These are phyloP conservation scores for Lycopodina hypogea DNA, from an alignment of 37 sponge, comb jelly and placozoan genomes.

Conservation along the genomic window DNA sequence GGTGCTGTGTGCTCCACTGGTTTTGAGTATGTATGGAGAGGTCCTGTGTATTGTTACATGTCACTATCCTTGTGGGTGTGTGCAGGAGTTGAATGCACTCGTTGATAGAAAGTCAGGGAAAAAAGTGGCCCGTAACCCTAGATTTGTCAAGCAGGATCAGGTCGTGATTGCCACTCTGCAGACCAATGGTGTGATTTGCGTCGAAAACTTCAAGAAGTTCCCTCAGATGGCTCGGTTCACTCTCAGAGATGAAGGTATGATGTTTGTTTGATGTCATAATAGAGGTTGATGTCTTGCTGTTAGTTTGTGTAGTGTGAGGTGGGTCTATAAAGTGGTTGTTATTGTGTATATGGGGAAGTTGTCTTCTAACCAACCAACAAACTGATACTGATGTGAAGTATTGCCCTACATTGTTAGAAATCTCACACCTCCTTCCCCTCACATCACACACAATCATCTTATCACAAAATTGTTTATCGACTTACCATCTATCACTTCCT, in stretches of 20 bases:
- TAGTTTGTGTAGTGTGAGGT: background rate
- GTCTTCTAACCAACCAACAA: too few relatives aligned
- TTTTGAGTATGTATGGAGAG: background rate
- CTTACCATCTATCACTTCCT: background rate
- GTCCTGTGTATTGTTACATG: background rate
- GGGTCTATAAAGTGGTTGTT: background rate
- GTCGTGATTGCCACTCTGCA: conserved; percentile 77
- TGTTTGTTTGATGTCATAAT: too few relatives aligned
- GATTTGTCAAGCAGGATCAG: conserved; percentile 95
- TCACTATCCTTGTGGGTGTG: background rate
- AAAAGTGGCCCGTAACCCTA: conserved; percentile 64
- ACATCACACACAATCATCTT: too few relatives aligned
- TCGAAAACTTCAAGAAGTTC: conserved; percentile 95
- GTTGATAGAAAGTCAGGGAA: conserved; percentile 95
- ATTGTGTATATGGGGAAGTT: background rate
- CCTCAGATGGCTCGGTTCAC: conserved; percentile 97
- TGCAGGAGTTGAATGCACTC: conserved; percentile 75
- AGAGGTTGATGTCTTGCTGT: background rate
- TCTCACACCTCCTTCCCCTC: too few relatives aligned
- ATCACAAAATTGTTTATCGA: too few relatives aligned
- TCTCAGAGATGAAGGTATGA: conserved; percentile 96
- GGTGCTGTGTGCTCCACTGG: too few relatives aligned
- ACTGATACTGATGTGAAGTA: too few relatives aligned
- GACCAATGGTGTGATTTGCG: conserved; percentile 85
- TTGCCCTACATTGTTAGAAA: too few relatives aligned